Evolutionary conservation across 2,888 invertebrate species (phyloP).

Genomic region (Zeuzera pyrina): DNA sequence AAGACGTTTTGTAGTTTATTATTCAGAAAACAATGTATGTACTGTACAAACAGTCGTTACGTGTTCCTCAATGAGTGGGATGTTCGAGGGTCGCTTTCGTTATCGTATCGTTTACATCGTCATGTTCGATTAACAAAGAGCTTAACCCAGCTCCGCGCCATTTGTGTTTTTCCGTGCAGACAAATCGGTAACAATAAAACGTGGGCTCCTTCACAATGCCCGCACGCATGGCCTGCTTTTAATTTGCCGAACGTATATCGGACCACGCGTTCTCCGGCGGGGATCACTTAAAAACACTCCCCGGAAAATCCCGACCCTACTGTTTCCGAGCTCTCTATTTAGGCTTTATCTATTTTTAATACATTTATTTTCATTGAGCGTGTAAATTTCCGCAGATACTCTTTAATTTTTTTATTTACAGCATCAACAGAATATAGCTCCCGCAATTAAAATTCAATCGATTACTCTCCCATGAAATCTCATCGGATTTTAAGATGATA

Average conservation of each 20-base stretch:
- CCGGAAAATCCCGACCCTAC: slow-evolving; percentile 44
- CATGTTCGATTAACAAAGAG: slow-evolving; percentile 59
- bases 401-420: slow-evolving; percentile 24
- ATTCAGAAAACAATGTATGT: too few species aligned
- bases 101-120: slow-evolving; percentile 35
- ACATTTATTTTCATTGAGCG: slow-evolving; percentile 29
- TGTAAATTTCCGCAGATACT: slow-evolving; percentile 23
- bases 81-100: slow-evolving; percentile 18
- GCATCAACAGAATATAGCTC: slow-evolving; percentile 28
- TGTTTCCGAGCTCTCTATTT: slow-evolving; percentile 24
- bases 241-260: slow-evolving; percentile 63
- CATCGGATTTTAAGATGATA: slow-evolving; percentile 49
- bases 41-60: too few species aligned
- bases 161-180: slow-evolving; percentile 64
- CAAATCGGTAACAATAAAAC: slow-evolving; percentile 68
- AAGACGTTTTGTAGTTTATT: too few species aligned
- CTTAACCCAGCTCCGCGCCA: slow-evolving; percentile 54
- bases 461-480: slow-evolving; percentile 50
- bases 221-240: slow-evolving; percentile 66
- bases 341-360: slow-evolving; percentile 14
- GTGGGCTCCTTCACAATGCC: slow-evolving; percentile 53
- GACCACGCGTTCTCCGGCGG: slow-evolving; percentile 40
- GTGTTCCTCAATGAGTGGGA: slow-evolving; percentile 13
- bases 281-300: slow-evolving; percentile 58
- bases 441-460: slow-evolving; percentile 42